Evolutionary conservation across 2,888 invertebrate species (phyloP), one percentile per base, ranked within the genome.

Genomic region (Mimachlamys varia): DNA sequence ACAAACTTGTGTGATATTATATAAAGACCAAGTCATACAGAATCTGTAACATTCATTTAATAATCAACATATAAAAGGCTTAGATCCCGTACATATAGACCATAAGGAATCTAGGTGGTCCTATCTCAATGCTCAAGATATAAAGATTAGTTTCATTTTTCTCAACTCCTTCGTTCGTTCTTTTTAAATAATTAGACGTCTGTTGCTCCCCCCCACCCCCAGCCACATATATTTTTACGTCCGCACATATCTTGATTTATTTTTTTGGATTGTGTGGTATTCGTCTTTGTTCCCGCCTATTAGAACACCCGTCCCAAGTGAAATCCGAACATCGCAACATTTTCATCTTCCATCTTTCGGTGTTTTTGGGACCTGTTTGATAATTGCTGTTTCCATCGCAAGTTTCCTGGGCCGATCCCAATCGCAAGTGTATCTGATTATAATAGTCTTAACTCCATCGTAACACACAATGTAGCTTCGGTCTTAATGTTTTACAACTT

Each of bases 351-450:
- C 22, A 62, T 33, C 76, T 76, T 33, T 33, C 76, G 10, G 12
- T 76, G 13, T 27, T 76, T 76, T 76, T 76, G 76, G 62, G 76
- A 76, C 76, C 76, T 76, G 76, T 76, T 76, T 76, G 76, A 76
- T 76, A 76, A 76, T 76, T 76, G 76, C 33, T 27, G 13, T 33
- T 76, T 76, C 33, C 33, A 27, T 7, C 76, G 7, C 2, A 76
- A 27, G 33, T 33, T 76, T 33, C 7, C 76, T 76, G 76, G 76
- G 76, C 76, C 33, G 76, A 76, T 76, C 76, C 76, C 76, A 76
- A 76, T 76, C 76, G 12, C 13, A 27, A 22, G 76, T 76, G 33
- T 76, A 76, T 76, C 76, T 13, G 76, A 76, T 76, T 76, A 27
- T 76, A 76, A 33, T 33, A 76, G 76, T 76, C 76, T 76, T 76